Base-by-base conservation (phyloP, 2,113 vertebrate species). In the Tympanuchus pallidicinctus region DNA sequence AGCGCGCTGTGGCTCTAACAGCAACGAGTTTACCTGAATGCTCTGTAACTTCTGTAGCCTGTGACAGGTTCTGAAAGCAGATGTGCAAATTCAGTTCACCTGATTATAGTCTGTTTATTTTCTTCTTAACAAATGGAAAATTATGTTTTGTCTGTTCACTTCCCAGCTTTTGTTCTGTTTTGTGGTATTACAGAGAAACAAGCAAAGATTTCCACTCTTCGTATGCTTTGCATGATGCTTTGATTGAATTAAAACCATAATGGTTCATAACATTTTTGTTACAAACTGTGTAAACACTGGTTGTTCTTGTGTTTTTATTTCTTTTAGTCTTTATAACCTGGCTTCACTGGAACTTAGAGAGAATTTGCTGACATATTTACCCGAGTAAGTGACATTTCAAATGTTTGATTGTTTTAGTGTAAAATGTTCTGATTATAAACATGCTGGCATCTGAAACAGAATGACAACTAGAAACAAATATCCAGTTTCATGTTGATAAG, bases 301-400 rank as follows among this genome's bases (percentile, higher is more conserved):
- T 54, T 54, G 54, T 57, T 19, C 32, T 57, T 57, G 30, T 59
- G 30, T 69, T 13, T 5, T 38, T 78, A 95, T 77, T 83, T 83
- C 75, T 98, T 98, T 76, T 90, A 99, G 99, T 97, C 98, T 99
- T 94, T 98, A 97, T 96, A 99, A 99, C 97, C 98, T 99, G 98
- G 97, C 98, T 91, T 99, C 99, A 92, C 98, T 99, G 98, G 99
- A 99, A 98, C 98, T 99, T 86, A 97, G 99, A 98, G 99, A 99
- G 97, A 99, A 99, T 96, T 89, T 99, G 95, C 97, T 99, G 97
- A 99, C 98, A 5, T 99, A 98, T 96, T 98, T 99, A 96, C 99
- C 99, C 80, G 99, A 99, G 99, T 99, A 97, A 99, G 99, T 99
- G 88, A 38, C 69, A 30, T 77, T 77, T 52, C 6, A 57, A 57